phyloP scores from a whole-genome alignment of 2,797 vertebrate species.

The Geotrypetes seraphini region DNA sequence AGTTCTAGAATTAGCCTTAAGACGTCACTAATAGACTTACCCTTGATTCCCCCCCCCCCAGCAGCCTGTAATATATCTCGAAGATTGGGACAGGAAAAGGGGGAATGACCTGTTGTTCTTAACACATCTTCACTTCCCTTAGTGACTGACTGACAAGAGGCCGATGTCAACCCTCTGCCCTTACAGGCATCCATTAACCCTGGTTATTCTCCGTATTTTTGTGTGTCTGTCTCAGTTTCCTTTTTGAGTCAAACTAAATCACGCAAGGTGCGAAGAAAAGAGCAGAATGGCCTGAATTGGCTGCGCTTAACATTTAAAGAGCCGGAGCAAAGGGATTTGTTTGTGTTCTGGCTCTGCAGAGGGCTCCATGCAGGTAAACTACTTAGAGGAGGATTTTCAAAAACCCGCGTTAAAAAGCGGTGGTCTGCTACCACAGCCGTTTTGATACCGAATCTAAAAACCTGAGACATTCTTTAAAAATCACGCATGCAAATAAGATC shows the following conservation, averaged over 20 bases:
- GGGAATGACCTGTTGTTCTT: conserved; percentile 31
- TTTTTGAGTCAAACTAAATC: neutral
- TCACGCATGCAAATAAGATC: no score
- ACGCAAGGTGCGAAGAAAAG: neutral
- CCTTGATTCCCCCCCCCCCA: conserved; percentile 3
- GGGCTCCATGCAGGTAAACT: no score
- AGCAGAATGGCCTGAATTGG: no score
- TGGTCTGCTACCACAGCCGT: no score
- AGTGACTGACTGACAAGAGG: conserved; percentile 26
- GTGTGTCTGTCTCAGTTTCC: conserved; percentile 7
- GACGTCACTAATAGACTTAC: conserved; percentile 46
- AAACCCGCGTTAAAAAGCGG: no score
- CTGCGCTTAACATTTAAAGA: no score
- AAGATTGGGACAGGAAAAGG: conserved; percentile 1
- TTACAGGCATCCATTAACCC: conserved; percentile 18
- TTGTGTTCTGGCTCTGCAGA: no score
- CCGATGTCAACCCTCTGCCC: conserved; percentile 21
- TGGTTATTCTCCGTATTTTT: conserved; percentile 6
- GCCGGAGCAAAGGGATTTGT: no score
- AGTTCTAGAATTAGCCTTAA: conserved; percentile 42
- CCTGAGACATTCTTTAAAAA: no score
- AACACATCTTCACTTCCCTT: conserved; percentile 38
- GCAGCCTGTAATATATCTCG: neutral
- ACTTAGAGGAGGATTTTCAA: no score
- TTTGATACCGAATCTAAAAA: no score